Conservation (phyloP, 35 echinoderm and acorn worm genomes). For the Anneissia japonica region DNA sequence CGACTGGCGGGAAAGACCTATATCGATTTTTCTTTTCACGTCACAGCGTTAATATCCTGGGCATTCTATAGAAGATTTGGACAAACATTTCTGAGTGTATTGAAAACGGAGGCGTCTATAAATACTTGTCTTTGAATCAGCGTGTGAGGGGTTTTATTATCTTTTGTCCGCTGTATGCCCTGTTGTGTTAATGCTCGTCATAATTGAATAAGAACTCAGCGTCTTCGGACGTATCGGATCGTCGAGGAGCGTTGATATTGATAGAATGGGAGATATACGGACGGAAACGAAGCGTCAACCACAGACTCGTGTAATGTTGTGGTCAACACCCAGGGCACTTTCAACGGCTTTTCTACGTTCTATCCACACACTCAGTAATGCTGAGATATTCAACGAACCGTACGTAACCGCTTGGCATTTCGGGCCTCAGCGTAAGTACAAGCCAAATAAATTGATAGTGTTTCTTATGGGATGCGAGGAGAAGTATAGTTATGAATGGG, state of each 20-base stretch:
- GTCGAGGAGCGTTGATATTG: too few relatives aligned
- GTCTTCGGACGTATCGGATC: too few relatives aligned
- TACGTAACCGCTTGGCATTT: conserved; percentile 26
- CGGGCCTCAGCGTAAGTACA: conserved; percentile 16
- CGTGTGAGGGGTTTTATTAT: too few relatives aligned
- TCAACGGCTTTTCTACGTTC: conserved; percentile 38
- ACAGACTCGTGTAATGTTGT: conserved; percentile 23
- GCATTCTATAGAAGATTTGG: too few relatives aligned
- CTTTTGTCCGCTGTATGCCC: too few relatives aligned
- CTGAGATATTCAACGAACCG: conserved; percentile 34
- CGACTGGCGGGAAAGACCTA: neutral
- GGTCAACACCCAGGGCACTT: conserved; percentile 13
- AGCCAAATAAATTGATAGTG: neutral
- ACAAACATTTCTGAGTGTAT: too few relatives aligned
- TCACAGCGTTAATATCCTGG: neutral
- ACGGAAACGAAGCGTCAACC: neutral
- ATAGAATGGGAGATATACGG: too few relatives aligned
- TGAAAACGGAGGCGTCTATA: too few relatives aligned
- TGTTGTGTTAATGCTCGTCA: too few relatives aligned
- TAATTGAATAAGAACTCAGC: too few relatives aligned
- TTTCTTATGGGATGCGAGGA: neutral
- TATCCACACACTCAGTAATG: conserved; percentile 6
- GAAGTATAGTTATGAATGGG: conserved; percentile 28
- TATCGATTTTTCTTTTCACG: neutral
- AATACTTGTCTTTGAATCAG: too few relatives aligned